A percentile compares a stretch with the other conserved stretches of the same genome.
Conservation (phyloP, 2,113 vertebrate species). For the Cichladusa arquata region DNA sequence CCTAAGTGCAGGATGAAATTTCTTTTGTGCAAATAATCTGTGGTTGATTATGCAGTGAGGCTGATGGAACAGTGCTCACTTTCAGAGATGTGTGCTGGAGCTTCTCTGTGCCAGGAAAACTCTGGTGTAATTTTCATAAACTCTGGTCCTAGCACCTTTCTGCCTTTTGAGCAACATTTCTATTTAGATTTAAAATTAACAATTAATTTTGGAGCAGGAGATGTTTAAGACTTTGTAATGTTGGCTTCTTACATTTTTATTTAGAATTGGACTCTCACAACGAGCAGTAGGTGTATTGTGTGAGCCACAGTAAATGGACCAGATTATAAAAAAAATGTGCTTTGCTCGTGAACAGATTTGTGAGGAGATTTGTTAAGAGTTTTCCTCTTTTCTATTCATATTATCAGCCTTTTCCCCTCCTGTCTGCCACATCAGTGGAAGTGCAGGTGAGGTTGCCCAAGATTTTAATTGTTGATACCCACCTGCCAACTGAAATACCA, state of each 20-base stretch:
- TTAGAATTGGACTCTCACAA: neutral
- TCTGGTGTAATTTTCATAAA: neutral
- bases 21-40: neutral
- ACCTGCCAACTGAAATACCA: neutral
- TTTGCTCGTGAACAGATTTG: neutral
- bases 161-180: neutral
- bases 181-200: neutral
- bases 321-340: neutral
- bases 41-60: neutral
- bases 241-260: neutral
- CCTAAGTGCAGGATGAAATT: neutral
- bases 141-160: neutral
- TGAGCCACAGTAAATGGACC: neutral
- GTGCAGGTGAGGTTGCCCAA: neutral
- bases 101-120: neutral
- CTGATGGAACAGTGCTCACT: neutral
- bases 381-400: rapidly evolving
- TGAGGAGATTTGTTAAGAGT: neutral
- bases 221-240: neutral
- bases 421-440: rapidly evolving
- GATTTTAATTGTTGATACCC: neutral
- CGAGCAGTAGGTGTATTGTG: neutral
- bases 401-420: neutral
- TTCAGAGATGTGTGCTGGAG: neutral
- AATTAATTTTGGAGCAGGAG: neutral